Conservation (phyloP, 2,888 invertebrate species). For the Caenorhabditis doughertyi region DNA sequence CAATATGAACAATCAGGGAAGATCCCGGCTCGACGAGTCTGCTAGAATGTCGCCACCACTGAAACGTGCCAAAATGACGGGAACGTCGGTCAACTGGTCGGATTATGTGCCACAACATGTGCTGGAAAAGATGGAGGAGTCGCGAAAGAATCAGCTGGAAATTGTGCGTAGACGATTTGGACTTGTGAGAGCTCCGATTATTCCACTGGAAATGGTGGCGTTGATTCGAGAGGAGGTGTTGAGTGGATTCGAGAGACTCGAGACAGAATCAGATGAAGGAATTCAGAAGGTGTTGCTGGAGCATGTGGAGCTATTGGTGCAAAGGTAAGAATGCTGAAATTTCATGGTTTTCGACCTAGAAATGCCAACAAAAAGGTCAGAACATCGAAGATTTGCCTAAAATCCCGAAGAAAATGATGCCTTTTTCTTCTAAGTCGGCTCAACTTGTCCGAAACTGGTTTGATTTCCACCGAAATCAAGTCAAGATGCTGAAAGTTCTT, state of each 20-base stretch:
- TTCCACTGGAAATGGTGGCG: conserved; percentile 54
- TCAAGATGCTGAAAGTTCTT: too few relatives aligned
- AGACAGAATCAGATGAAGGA: neutral
- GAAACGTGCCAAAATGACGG: conserved; percentile 61
- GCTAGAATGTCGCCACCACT: conserved; percentile 64
- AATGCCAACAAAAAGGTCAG: too few relatives aligned
- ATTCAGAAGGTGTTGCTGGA: conserved; percentile 4
- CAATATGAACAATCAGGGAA: conserved; percentile 62
- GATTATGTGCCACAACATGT: conserved; percentile 60
- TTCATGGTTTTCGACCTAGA: too few relatives aligned
- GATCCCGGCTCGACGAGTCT: conserved; percentile 35
- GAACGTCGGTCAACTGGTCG: conserved; percentile 25
- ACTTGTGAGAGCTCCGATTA: conserved; percentile 38
- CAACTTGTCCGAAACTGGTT: too few relatives aligned
- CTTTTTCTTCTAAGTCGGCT: too few relatives aligned
- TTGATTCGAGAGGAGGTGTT: conserved; percentile 46
- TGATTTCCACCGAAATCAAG: too few relatives aligned
- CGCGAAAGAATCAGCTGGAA: conserved; percentile 46
- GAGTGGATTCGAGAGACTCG: neutral
- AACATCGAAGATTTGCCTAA: too few relatives aligned
- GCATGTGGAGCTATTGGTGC: neutral
- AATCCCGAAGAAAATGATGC: too few relatives aligned
- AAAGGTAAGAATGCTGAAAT: conserved; percentile 26
- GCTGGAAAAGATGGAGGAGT: conserved; percentile 41
- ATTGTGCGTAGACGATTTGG: conserved; percentile 55